Base-by-base conservation (phyloP, 2,113 vertebrate genomes). In the Leptocoma aspasia region DNA sequence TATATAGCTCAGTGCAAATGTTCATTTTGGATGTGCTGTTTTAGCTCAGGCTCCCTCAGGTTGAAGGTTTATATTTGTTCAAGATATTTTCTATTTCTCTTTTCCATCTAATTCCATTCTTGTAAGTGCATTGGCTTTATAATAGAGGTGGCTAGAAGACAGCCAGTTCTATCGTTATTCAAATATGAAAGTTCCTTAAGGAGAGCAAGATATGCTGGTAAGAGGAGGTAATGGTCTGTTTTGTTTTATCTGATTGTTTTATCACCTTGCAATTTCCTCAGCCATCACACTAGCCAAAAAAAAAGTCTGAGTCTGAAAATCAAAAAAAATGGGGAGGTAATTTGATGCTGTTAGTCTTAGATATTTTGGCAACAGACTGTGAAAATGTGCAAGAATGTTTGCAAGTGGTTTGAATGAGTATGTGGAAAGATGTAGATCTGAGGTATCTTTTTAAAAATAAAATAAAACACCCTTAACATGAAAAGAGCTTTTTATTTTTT, bases 201-300 rank as follows among this genome's bases (percentile, higher is more conserved):
- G 53, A 81, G 52, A 82, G 56, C 47, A 94, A 89, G 88, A 92
- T 96, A 81, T 20, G 28, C 86, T 79, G 61, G 56, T 66, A 94
- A 93, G 66, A 91, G 68, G 15, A 94, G 92, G 76, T 82, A 78
- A 91, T 84, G 84, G 86, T 95, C 80, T 89, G 84, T 82, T 96
- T 96, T 95, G 95, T 95, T 96, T 95, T 84, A 77, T 81, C 70
- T 86, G 89, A 84, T 89, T 84, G 66, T 82, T 96, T 94, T 95
- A 94, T 33, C 95, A 91, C 81, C 87, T 95, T 95, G 57, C 87
- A 87, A 86, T 96, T 94, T 97, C 92, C 86, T 96, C 75, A 78
- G 27, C 35, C 78, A 75, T 92, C 78, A 54, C 28, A 84, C 39
- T 77, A 89, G 72, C 78, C 63, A 89, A 89, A 72, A 73, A 52